Evolutionary conservation across 2,888 invertebrate genomes (phyloP).

Genomic region (Drosophila leonis): DNA sequence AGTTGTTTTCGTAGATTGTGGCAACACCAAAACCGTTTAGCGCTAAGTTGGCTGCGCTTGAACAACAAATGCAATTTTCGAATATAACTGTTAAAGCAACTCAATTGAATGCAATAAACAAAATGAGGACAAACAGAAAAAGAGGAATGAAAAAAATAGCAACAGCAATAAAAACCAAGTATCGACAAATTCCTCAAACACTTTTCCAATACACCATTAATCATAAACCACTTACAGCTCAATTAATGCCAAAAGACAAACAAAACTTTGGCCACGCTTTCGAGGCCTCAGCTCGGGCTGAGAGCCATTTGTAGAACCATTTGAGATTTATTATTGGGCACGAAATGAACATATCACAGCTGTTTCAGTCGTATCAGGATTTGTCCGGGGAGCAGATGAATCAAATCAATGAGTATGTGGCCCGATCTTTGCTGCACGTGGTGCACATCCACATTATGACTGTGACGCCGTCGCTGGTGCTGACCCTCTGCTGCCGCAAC

Average conservation of each 20-base stretch:
- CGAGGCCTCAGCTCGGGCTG: not conserved
- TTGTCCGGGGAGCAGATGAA: constrained; percentile 63
- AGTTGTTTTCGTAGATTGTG: not conserved
- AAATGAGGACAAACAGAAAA: not conserved
- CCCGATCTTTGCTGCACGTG: constrained; percentile 65
- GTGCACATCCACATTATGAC: constrained; percentile 65
- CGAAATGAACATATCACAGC: constrained; percentile 71
- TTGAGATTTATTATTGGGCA: not conserved
- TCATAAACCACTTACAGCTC: constrained; percentile 6
- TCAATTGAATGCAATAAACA: not conserved
- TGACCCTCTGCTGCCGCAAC: constrained; percentile 67
- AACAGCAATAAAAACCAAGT: not conserved
- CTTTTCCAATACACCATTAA: not conserved
- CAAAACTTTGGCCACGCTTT: not conserved
- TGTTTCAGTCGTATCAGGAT: constrained; percentile 57
- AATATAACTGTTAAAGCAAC: not conserved
- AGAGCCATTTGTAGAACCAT: not conserved
- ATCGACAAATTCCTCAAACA: not conserved
- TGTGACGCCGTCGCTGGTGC: constrained; percentile 66
- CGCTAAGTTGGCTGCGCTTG: not conserved
- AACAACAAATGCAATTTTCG: not conserved
- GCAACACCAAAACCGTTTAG: not conserved
- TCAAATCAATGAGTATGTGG: constrained; percentile 69
- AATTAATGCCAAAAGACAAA: not conserved
- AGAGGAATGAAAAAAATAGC: no score